Percentiles rank a stretch among this genome's conserved stretches.
Evolutionary conservation across 2,113 vertebrate species (phyloP).

Genomic region (Triplophysa siluroides): DNA sequence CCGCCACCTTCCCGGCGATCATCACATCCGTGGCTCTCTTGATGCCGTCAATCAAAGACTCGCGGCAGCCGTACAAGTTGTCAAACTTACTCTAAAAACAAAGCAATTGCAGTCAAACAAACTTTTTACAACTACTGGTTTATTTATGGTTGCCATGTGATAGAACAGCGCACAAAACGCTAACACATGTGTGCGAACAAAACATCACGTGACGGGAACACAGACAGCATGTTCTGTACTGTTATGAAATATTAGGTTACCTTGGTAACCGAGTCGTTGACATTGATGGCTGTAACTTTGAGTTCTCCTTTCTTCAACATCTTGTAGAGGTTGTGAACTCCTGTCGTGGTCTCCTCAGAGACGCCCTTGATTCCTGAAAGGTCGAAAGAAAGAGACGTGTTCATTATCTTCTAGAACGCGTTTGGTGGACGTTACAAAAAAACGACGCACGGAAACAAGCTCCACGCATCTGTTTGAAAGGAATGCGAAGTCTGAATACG

Average conservation of each 20-base stretch:
- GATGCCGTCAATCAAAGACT: slow-evolving; percentile 97
- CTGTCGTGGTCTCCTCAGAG: slow-evolving; percentile 97
- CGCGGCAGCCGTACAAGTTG: slow-evolving; percentile 97
- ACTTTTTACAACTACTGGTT: background rate
- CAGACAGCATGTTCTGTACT: background rate
- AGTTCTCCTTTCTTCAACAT: slow-evolving; percentile 89
- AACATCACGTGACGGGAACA: background rate
- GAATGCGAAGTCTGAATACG: background rate
- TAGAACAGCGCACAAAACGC: background rate
- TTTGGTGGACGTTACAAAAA: background rate
- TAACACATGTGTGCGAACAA: background rate
- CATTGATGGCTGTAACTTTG: slow-evolving; percentile 94
- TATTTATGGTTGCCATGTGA: background rate
- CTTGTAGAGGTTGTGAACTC: slow-evolving; percentile 97
- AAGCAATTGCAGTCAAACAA: background rate
- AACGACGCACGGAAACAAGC: background rate
- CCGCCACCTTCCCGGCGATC: slow-evolving; percentile 96
- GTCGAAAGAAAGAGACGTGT: background rate
- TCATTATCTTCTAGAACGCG: background rate
- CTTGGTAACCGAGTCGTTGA: slow-evolving; percentile 98
- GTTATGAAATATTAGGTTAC: slow-evolving; percentile 63
- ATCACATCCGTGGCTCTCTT: slow-evolving; percentile 97
- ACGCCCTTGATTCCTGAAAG: slow-evolving; percentile 86
- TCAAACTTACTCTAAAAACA: slow-evolving; percentile 91
- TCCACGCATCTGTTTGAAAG: background rate